Evolutionary conservation across 64 coral and sea anemone species (phyloP).

Genomic region (Pocillopora damicornis): DNA sequence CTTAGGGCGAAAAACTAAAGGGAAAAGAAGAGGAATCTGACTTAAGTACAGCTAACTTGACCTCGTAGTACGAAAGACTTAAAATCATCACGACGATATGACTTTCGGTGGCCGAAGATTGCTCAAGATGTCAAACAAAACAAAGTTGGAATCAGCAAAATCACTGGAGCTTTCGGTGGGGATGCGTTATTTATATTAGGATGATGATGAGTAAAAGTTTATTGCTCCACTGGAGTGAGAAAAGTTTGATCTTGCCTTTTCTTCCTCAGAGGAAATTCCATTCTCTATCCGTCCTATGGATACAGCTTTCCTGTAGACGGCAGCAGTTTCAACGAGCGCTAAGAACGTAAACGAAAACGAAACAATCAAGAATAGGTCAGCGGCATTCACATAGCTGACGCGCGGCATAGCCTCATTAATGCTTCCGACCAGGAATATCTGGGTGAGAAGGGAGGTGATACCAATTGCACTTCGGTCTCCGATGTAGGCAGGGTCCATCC

Average conservation of each 20-base stretch:
- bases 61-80: no score
- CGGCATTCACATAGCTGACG: constrained; percentile 42
- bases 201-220: no score
- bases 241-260: not conserved
- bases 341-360: constrained; percentile 37
- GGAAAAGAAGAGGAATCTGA: no score
- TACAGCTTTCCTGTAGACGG: constrained; percentile 23
- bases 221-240: no score
- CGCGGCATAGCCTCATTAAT: constrained; percentile 41
- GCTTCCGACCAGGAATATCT: constrained; percentile 16
- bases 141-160: no score
- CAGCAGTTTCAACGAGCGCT: constrained; percentile 34
- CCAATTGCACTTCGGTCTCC: constrained; percentile 37
- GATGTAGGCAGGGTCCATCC: constrained; percentile 35
- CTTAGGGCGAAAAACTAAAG: no score
- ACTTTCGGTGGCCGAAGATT: no score
- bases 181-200: no score
- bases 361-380: constrained; percentile 53
- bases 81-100: no score
- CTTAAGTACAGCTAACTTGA: no score
- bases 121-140: no score
- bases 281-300: not conserved
- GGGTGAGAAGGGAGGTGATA: constrained; percentile 32
- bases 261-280: not conserved
- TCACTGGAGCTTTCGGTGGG: no score